Evolutionary conservation across 2,113 vertebrate species (phyloP), one percentile per base, ranked within the genome.

Genomic region (Petrocephalus zakoni): DNA sequence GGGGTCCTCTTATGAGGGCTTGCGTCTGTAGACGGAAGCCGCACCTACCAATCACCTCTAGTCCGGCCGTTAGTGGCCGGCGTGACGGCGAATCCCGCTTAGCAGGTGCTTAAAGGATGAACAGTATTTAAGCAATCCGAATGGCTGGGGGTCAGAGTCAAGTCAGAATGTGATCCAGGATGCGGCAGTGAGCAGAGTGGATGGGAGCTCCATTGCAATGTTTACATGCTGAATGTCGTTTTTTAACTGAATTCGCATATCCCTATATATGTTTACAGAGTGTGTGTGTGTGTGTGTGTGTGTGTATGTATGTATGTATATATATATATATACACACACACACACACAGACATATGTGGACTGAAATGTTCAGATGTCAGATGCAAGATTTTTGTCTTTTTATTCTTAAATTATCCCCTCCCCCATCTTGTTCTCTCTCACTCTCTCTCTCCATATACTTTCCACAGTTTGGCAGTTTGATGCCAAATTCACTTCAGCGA

Each of bases 161-260:
- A 42, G 78, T 61, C 7, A 34, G 90, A 56, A 90, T 91, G 91
- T 90, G 93, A 91, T 91, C 85, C 29, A 7, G 90, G 84, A 87
- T 37, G 46, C 88, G 64, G 89, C 87, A 90, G 89, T 91, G 91
- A 92, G 90, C 89, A 90, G 92, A 89, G 7, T 4, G 15, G 17
- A 89, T 6, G 46, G 34, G 17, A 10, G 19, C 46, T 86, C 58
- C 21, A 51, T 17, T 15, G 58, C 34, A 42, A 83, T 83, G 53
- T 58, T 58, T 58, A 87, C 85, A 42, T 42, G 25, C 37, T 87
- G 85, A 87, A 61, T 61, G 85, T 87, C 19, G 21, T 22, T 61
- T 22, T 87, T 61, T 22, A 25, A 5, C 2, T 81, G 5, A 81
- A 46, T 21, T 19, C 5, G 42, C 75, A 46, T 81, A 81, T 81